Evolutionary conservation across 2,113 vertebrate genomes (phyloP), one percentile per base, ranked within the genome.

Genomic region (Piprites chloris): DNA sequence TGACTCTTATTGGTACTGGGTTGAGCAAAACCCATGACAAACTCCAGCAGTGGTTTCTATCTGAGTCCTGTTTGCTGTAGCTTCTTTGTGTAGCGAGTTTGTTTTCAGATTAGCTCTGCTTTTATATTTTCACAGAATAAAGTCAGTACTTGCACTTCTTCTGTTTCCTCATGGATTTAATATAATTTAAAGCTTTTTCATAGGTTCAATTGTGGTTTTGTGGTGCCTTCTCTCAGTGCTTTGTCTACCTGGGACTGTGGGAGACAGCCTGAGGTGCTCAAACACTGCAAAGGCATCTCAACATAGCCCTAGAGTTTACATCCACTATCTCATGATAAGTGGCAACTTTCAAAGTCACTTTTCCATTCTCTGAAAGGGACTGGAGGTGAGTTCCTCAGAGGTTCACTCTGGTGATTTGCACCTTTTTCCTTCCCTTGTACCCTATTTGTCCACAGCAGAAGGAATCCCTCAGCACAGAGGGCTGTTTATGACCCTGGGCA

Each of bases 41-140:
- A 58, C 0, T 44, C 28, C 49, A 79, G 20, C 19, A 62, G 16
- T 49, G 28, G 13, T 85, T 79, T 49, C 27, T 26, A 32, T n/a
- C 5, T 1, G 2, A 58, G n/a, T 53, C n/a, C 12, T 63, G 16
- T 73, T 83, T 83, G 11, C 59, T 89, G 53, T 39, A 41, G 12
- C 42, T 73, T 69, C 41, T 73, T 30, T 23, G 3, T 14, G 2
- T 33, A 59, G 20, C 9, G 17, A 68, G 4, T 52, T 89, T n/a
- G 14, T 88, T 87, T 87, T 79, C 37, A 56, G 19, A 76, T 67
- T 47, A 85, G 32, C 23, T 78, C 30, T 56, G 66, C 71, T 80
- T 85, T 72, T 47, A 3, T 63, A 50, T 75, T 91, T 89, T 89
- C 71, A 72, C 28, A 87, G 53, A 96, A 96, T 94, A 95, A 96